A percentile compares a stretch with the other conserved stretches of the same genome.
These are phyloP conservation scores for Venustoraphidia nigricollis DNA, from an alignment of 2,888 invertebrate genomes.

Conservation along the genomic window DNA sequence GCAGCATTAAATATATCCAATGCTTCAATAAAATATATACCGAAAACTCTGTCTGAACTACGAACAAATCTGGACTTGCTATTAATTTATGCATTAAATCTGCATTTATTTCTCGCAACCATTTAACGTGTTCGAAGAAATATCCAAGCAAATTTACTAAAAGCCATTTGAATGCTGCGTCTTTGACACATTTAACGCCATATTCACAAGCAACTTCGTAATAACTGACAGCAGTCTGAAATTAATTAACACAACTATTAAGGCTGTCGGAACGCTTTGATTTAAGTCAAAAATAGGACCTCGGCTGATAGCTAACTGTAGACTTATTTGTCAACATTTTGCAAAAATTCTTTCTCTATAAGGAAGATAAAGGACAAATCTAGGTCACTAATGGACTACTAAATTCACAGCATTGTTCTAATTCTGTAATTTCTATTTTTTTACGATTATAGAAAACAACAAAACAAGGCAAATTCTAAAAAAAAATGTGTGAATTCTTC, in stretches of 20 bases:
- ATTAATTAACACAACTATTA: too few relatives aligned
- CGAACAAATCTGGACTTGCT: conserved; percentile 47
- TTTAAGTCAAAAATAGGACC: too few relatives aligned
- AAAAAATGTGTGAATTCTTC: too few relatives aligned
- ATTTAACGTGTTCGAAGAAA: conserved; percentile 35
- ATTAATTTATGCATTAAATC: conserved; percentile 48
- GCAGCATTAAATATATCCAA: conserved; percentile 45
- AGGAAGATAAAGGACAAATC: too few relatives aligned
- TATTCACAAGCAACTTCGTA: conserved; percentile 53
- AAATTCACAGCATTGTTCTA: too few relatives aligned
- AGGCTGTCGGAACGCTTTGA: too few relatives aligned
- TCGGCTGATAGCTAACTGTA: too few relatives aligned
- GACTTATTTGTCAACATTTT: too few relatives aligned
- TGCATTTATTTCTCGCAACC: conserved; percentile 44
- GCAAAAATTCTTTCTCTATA: too few relatives aligned
- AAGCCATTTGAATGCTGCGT: conserved; percentile 51
- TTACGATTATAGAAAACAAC: too few relatives aligned
- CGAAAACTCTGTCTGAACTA: conserved; percentile 66
- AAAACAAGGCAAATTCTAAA: too few relatives aligned
- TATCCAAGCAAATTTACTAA: conserved; percentile 49
- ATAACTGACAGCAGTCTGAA: conserved; percentile 48
- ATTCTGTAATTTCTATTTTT: conserved; percentile 4
- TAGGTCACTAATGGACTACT: too few relatives aligned
- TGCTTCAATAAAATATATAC: conserved; percentile 52
- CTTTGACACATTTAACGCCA: conserved; percentile 44